A percentile compares a stretch with the other conserved stretches of the same genome.
Evolutionary conservation across 1,140 invertebrate genomes (phyloP).

Genomic region (Thrips palmi): DNA sequence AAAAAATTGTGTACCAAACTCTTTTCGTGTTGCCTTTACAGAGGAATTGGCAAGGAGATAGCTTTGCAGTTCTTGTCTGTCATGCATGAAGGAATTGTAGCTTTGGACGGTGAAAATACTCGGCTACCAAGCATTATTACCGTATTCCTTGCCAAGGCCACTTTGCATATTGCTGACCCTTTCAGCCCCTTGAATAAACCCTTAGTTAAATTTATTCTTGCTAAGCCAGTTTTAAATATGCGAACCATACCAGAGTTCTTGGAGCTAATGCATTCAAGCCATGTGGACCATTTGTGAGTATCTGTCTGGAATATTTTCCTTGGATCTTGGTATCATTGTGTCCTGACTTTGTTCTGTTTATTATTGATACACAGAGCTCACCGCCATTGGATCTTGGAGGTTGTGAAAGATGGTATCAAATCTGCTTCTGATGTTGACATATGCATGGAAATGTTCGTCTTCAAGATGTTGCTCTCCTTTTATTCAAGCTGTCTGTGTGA

Average conservation of each 20-base stretch:
- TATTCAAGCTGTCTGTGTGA: conserved; percentile 25
- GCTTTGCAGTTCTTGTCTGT: conserved; percentile 28
- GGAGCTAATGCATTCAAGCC: conserved; percentile 47
- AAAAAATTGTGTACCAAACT: neutral
- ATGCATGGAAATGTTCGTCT: conserved; percentile 33
- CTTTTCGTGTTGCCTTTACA: conserved; percentile 16
- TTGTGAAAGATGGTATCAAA: conserved; percentile 44
- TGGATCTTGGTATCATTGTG: conserved; percentile 1
- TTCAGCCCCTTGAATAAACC: conserved; percentile 42
- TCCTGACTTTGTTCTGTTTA: conserved; percentile 5
- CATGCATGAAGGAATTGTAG: conserved; percentile 27
- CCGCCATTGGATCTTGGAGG: conserved; percentile 44
- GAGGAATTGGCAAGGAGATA: conserved; percentile 26
- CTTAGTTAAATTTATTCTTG: conserved; percentile 46
- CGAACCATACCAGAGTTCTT: conserved; percentile 58
- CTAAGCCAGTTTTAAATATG: conserved; percentile 45
- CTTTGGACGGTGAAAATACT: conserved; percentile 24
- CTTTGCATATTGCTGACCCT: conserved; percentile 42
- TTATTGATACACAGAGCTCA: conserved; percentile 22
- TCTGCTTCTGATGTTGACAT: conserved; percentile 33
- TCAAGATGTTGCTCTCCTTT: conserved; percentile 36
- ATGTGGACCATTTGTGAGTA: conserved; percentile 30
- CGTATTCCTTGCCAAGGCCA: conserved; percentile 45
- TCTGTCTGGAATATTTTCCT: neutral
- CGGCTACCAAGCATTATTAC: conserved; percentile 43